Percentiles rank a stretch among this genome's conserved stretches.
These are phyloP conservation scores for Gryllus bimaculatus DNA, from an alignment of 1,140 invertebrate species.

Conservation along the genomic window DNA sequence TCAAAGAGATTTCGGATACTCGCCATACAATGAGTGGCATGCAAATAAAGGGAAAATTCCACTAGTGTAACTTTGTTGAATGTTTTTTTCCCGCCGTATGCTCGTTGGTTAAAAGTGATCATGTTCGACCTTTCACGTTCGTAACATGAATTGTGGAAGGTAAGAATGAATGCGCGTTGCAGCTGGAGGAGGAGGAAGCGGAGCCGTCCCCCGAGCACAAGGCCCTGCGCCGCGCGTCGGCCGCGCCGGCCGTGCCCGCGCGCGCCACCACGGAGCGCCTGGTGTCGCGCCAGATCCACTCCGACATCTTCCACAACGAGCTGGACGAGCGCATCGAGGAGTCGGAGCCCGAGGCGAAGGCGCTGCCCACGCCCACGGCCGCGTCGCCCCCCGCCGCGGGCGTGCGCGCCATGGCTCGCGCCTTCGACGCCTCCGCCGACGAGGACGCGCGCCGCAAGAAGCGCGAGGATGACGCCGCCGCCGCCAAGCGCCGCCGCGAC, in stretches of 20 bases:
- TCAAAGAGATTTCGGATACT: too few species aligned
- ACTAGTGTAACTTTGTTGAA: too few species aligned
- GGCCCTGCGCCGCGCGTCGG: slow-evolving; percentile 22
- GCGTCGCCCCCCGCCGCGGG: too few species aligned
- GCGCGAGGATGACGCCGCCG: background rate
- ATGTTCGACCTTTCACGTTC: too few species aligned
- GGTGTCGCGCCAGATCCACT: slow-evolving; percentile 32
- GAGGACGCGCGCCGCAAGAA: background rate
- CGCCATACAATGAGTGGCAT: too few species aligned
- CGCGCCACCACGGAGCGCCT: slow-evolving; percentile 27
- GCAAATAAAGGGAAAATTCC: too few species aligned
- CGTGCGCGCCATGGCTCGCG: background rate
- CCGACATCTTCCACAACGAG: slow-evolving; percentile 33
- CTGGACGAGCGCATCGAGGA: slow-evolving; percentile 34
- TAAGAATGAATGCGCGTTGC: too few species aligned
- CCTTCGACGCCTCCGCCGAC: too few species aligned
- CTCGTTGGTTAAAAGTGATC: too few species aligned
- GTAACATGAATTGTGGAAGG: too few species aligned
- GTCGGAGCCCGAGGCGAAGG: slow-evolving; percentile 29
- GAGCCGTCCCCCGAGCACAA: slow-evolving; percentile 41
- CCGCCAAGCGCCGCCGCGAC: background rate
- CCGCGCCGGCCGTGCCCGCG: slow-evolving; percentile 23
- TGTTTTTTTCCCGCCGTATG: too few species aligned
- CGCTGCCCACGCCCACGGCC: slow-evolving; percentile 1
- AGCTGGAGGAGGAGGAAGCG: slow-evolving; percentile 42